These are phyloP conservation scores for Epsilonema sp. DNA, from an alignment of 2,888 invertebrate genomes.

Conservation along the genomic window DNA sequence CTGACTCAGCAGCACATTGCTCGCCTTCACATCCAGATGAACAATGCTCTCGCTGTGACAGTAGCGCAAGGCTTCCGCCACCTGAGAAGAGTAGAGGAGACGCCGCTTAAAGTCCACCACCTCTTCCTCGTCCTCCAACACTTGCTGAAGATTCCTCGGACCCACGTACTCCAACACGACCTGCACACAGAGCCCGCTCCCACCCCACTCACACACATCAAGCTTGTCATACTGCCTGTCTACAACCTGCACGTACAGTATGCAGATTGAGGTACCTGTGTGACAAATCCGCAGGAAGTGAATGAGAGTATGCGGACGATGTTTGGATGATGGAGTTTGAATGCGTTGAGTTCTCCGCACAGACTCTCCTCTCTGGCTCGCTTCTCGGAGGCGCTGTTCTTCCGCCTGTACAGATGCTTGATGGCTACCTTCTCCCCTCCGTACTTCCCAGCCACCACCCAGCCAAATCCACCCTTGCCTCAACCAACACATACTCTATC, in stretches of 20 bases:
- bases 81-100: neutral
- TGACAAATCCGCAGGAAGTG: neutral
- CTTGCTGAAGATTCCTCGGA: conserved; percentile 3
- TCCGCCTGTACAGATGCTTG: conserved; percentile 8
- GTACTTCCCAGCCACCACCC: conserved; percentile 7
- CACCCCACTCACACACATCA: neutral
- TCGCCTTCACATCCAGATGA: conserved; percentile 9
- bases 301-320: conserved; percentile 9
- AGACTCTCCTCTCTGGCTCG: neutral
- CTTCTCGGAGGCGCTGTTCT: neutral
- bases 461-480: conserved; percentile 10
- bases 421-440: conserved; percentile 7
- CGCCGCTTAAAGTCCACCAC: neutral
- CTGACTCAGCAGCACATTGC: conserved; percentile 7
- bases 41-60: conserved; percentile 5
- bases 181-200: neutral
- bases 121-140: conserved; percentile 3
- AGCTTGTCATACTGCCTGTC: too few relatives aligned
- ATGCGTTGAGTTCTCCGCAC: conserved; percentile 9
- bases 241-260: too few relatives aligned
- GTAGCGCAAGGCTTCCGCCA: conserved; percentile 6
- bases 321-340: conserved; percentile 7
- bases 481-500: too few relatives aligned
- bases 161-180: conserved; percentile 9
- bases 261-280: too few relatives aligned